Base-by-base conservation (phyloP, 2,797 vertebrate species). In the Oceanodroma leucorhoa region DNA sequence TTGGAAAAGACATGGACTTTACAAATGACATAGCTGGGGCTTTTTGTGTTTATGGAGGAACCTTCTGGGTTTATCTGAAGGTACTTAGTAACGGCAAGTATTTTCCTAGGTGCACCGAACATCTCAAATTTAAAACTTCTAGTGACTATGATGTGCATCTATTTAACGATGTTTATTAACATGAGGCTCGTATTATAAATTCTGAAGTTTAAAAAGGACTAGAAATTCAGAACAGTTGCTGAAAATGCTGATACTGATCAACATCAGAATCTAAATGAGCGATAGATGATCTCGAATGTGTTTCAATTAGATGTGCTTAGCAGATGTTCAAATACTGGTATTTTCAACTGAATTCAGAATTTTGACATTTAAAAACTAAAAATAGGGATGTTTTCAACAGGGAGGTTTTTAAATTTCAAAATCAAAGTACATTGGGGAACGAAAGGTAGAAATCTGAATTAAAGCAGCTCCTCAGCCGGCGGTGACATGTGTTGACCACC, bases 201-300 rank as follows among this genome's bases (percentile, higher is more conserved):
- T 53, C 19, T 43, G 9, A 64, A 12, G 21, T 54, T 58, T 48
- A 38, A 67, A 62, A 51, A 53, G 19, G n/a, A 46, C 43, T 32
- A 32, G 27, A 75, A 64, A 60, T 55, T 79, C 57, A 36, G n/a
- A 92, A 40, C 5, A 30, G 15, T 61, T 36, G 17, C 26, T 66
- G 55, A 30, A 71, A 75, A 41, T 23, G 36, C 29, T 55, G 24
- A 34, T 45, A 40, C 26, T 9, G 27, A 69, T 71, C 57, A 21
- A 2, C 22, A 41, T 15, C 57, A 55, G 55, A 65, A 58, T 14
- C 53, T 53, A 32, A 20, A 51, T 5, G 18, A 76, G 43, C 3
- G 0, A 61, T 0, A 69, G 51, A 41, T n/a, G 19, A 67, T 29
- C 21, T 17, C 1, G 1, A 75, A 45, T 4, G 15, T 10, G 6